A percentile compares a stretch with the other conserved stretches of the same genome.
phyloP scores from a whole-genome alignment of 2,888 invertebrate species.

The Aleiodes testaceus region DNA sequence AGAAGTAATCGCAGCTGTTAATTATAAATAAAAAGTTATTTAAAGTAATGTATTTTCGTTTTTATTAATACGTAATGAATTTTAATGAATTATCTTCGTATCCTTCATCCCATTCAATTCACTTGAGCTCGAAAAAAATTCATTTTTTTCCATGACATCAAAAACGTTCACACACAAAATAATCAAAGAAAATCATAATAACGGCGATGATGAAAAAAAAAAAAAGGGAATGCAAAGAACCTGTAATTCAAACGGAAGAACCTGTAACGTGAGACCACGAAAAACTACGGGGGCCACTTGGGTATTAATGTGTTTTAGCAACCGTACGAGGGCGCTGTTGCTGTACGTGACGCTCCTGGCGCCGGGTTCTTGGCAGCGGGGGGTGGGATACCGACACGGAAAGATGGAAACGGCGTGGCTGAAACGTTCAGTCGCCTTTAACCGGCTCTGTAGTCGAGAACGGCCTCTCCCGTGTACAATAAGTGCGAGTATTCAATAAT shows the following conservation, averaged over 20 bases:
- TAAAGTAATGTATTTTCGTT: too few species aligned
- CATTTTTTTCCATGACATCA: too few species aligned
- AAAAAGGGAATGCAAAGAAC: conserved; percentile 43
- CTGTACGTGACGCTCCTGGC: conserved; percentile 49
- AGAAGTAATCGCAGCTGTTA: too few species aligned
- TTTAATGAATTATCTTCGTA: too few species aligned
- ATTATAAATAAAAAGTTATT: too few species aligned
- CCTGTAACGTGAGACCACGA: conserved; percentile 52
- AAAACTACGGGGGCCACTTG: conserved; percentile 44
- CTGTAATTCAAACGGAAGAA: conserved; percentile 46
- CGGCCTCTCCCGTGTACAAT: conserved; percentile 49
- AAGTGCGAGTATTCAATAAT: conserved; percentile 36
- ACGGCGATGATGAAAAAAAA: conserved; percentile 27
- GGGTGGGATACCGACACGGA: conserved; percentile 59
- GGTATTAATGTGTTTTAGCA: neutral
- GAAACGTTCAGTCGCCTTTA: conserved; percentile 66
- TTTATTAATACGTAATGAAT: too few species aligned
- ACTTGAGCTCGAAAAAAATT: too few species aligned
- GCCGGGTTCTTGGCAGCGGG: conserved; percentile 57
- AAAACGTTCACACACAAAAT: conserved; percentile 21
- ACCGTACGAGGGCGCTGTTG: neutral
- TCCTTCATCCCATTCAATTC: too few species aligned
- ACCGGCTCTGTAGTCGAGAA: conserved; percentile 63
- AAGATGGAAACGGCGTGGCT: conserved; percentile 62
- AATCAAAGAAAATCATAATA: conserved; percentile 31